Conservation (phyloP, 2,797 vertebrate species). For the Anabacerthia variegaticeps region DNA sequence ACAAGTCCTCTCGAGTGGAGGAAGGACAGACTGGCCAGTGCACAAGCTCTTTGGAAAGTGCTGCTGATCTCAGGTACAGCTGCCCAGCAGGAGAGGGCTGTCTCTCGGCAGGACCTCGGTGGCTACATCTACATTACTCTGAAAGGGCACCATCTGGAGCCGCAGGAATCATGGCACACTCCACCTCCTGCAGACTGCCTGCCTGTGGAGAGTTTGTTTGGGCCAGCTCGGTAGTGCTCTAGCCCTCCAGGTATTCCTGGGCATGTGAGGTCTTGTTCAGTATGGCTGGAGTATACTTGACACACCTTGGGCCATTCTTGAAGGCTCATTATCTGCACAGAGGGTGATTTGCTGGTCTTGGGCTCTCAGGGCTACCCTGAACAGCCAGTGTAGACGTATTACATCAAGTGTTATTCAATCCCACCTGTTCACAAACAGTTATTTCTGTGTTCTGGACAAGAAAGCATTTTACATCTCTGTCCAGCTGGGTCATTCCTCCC, state of each 20-base stretch:
- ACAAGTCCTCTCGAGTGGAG: background rate
- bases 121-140: slow-evolving; percentile 38
- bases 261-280: background rate
- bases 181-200: background rate
- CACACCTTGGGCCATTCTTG: background rate
- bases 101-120: background rate
- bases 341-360: background rate
- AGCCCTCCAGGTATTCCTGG: background rate
- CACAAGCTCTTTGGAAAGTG: background rate
- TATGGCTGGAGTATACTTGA: background rate
- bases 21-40: background rate
- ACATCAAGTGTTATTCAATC: background rate
- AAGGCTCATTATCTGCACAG: slow-evolving; percentile 36
- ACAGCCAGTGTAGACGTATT: background rate
- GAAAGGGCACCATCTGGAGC: slow-evolving; percentile 58
- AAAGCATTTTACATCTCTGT: background rate
- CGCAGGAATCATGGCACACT: slow-evolving; percentile 9
- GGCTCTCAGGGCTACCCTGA: background rate
- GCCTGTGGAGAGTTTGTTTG: slow-evolving; percentile 22
- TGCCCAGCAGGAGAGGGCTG: slow-evolving; percentile 23
- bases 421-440: slow-evolving; percentile 7
- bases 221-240: background rate
- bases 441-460: background rate
- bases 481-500: background rate
- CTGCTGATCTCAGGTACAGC: background rate